phyloP scores from a whole-genome alignment of 1,140 invertebrate genomes.

The Drosophila kohkoa region DNA sequence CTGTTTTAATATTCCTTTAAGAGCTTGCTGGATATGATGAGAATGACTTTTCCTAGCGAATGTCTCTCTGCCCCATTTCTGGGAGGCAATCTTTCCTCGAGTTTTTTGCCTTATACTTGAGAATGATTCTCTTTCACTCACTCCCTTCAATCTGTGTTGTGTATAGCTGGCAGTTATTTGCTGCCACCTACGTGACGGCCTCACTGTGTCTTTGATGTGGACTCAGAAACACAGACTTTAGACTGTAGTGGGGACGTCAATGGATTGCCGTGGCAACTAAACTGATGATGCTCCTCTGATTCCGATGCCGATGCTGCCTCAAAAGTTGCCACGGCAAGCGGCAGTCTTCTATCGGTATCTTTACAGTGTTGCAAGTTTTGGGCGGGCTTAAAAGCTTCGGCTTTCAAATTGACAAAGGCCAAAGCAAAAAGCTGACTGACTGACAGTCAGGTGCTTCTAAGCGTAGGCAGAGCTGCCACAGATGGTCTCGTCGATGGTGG shows the following conservation, averaged over 20 bases:
- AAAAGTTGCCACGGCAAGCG: slow-evolving; percentile 18
- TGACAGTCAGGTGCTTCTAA: slow-evolving; percentile 12
- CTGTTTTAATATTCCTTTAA: slow-evolving; percentile 81
- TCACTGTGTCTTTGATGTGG: slow-evolving; percentile 45
- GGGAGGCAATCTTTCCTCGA: slow-evolving; percentile 14
- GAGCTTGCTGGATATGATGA: slow-evolving; percentile 19
- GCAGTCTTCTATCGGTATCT: neutral
- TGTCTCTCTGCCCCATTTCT: neutral
- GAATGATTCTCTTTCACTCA: too few relatives aligned
- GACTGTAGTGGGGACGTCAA: neutral
- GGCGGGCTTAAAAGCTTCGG: slow-evolving; percentile 34
- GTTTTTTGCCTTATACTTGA: too few relatives aligned
- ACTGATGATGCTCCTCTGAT: neutral
- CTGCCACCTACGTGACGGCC: slow-evolving; percentile 71
- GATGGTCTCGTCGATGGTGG: neutral
- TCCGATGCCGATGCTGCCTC: neutral
- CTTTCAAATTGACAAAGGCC: slow-evolving; percentile 34
- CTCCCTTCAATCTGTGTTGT: slow-evolving; percentile 8
- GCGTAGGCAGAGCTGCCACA: neutral
- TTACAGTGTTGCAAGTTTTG: slow-evolving; percentile 27
- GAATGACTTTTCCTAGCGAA: neutral
- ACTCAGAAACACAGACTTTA: slow-evolving; percentile 8
- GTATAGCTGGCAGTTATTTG: slow-evolving; percentile 68
- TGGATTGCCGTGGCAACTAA: slow-evolving; percentile 38
- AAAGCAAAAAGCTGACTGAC: slow-evolving; percentile 8